Evolutionary conservation across 2,113 vertebrate genomes (phyloP).

Genomic region (Pyxicephalus adspersus): DNA sequence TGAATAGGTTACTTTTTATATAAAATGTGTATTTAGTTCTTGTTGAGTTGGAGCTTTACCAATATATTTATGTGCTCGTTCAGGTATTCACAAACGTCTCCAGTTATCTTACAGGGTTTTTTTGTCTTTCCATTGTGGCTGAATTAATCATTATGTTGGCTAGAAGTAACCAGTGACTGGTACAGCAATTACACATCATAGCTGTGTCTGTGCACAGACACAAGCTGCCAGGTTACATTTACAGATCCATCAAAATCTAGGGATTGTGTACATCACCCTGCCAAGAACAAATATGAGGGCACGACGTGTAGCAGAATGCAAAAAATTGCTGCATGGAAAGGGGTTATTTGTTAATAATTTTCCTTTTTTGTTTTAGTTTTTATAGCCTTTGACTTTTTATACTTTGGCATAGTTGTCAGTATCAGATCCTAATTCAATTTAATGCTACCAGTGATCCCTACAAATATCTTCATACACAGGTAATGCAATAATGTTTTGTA

Average conservation of each 20-base stretch:
- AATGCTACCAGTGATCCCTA: too few relatives aligned
- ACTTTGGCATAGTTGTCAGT: too few relatives aligned
- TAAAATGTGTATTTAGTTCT: too few relatives aligned
- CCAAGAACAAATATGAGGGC: constrained; percentile 18
- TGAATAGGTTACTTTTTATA: too few relatives aligned
- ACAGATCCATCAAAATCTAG: not conserved
- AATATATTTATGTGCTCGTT: not conserved
- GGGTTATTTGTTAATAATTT: too few relatives aligned
- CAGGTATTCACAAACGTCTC: not conserved
- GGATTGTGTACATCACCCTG: constrained; percentile 2
- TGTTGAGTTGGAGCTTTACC: not conserved
- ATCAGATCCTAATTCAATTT: too few relatives aligned
- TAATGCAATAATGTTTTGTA: too few relatives aligned
- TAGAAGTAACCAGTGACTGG: not conserved
- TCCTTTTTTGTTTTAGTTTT: too few relatives aligned
- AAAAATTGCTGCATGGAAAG: not conserved
- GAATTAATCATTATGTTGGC: not conserved
- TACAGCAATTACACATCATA: constrained; percentile 23
- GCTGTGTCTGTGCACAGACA: not conserved
- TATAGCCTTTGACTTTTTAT: too few relatives aligned
- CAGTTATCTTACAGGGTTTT: not conserved
- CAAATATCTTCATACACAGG: too few relatives aligned
- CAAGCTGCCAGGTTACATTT: constrained; percentile 40
- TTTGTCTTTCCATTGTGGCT: not conserved
- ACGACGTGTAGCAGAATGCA: not conserved